These are phyloP conservation scores for Chondrilla cf. caribensis DNA, from an alignment of 37 sponge, comb jelly and placozoan species.

Conservation along the genomic window DNA sequence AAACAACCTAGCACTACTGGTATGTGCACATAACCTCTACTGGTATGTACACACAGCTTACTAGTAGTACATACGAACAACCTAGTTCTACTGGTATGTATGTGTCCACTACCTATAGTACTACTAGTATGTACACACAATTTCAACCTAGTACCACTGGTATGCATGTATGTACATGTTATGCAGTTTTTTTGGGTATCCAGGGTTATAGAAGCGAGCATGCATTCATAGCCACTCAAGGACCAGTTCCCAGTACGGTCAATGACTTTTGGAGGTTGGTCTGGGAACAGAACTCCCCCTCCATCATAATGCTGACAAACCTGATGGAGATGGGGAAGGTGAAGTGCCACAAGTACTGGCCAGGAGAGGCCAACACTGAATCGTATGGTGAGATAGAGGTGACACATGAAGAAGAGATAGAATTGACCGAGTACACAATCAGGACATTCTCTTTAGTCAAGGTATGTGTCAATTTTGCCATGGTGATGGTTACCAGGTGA, in stretches of 20 bases:
- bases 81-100: no score
- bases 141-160: no score
- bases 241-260: slow-evolving; percentile 77
- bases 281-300: slow-evolving; percentile 73
- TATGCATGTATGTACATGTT: no score
- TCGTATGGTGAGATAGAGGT: slow-evolving; percentile 58
- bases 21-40: no score
- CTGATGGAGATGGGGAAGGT: slow-evolving; percentile 85
- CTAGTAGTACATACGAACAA: no score
- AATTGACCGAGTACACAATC: slow-evolving; percentile 75
- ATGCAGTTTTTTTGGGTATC: no score
- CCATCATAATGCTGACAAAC: slow-evolving; percentile 92
- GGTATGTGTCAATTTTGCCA: slow-evolving; percentile 3
- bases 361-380: slow-evolving; percentile 39
- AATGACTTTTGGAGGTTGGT: slow-evolving; percentile 94
- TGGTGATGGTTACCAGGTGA: no score
- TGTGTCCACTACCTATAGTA: no score
- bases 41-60: no score
- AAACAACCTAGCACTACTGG: no score
- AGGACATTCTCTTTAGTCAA: slow-evolving; percentile 72
- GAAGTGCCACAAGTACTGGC: slow-evolving; percentile 91
- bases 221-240: slow-evolving; percentile 69
- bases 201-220: slow-evolving; percentile 31
- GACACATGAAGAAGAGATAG: slow-evolving; percentile 54
- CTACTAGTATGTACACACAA: no score